Base-by-base conservation (phyloP, 2,797 vertebrate species). In the Sebastolobus alascanus region DNA sequence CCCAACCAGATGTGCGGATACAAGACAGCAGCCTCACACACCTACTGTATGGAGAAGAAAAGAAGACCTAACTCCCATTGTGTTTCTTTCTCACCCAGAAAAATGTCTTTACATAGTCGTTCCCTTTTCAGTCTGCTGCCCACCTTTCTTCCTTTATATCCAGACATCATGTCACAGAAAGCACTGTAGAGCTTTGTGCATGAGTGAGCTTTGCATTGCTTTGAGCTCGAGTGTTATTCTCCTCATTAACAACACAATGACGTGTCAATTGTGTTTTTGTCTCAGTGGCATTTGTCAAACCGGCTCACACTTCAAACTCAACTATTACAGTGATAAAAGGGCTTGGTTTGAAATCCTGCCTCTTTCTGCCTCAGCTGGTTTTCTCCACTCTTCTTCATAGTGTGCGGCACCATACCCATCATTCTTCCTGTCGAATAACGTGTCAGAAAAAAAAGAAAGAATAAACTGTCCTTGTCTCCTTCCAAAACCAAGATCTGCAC, bases 211-310 rank as follows among this genome's bases (percentile, higher is more conserved):
- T 68, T 80, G 43, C 64, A 69, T 33, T 58, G 68, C 75, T 73
- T 73, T 68, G 33, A 75, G 77, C 67, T 78, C 11, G 18, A 79
- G 56, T 64, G 37, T 52, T 55, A 50, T 83, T 89, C 73, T 84
- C 74, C 33, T 83, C 82, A 88, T 89, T 87, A 88, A 67, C n/a
- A 2, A 68, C 79, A 83, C 52, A 87, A 85, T 83, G 80, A 77
- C 22, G 10, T 43, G 69, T 77, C 76, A 66, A 29, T 79, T 87
- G 68, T 77, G 63, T 83, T 79, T 84, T 72, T 75, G 18, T 67
- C 71, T 74, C 68, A 40, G 59, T 46, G 73, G 68, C 54, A 73
- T 77, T 82, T 67, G 50, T 87, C 74, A 84, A 82, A 81, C 58
- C 59, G 37, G 68, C 79, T 84, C 43, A 31, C 46, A 78, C 68